Percentiles rank a stretch among this genome's conserved stretches.
phyloP scores from a whole-genome alignment of 2,797 vertebrate genomes.

The Chlorospingus flavigularis region DNA sequence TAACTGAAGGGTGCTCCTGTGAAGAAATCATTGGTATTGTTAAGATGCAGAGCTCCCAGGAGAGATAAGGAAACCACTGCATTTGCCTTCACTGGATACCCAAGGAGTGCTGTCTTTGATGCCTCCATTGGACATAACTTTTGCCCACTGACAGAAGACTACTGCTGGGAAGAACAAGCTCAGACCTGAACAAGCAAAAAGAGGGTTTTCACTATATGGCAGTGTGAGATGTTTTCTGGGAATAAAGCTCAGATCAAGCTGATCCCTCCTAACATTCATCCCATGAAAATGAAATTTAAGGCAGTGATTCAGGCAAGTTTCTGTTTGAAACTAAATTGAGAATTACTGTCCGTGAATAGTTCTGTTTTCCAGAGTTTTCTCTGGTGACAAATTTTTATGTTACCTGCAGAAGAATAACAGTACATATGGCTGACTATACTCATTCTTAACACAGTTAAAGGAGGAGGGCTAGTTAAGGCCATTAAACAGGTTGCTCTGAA shows the following conservation, averaged over 20 bases:
- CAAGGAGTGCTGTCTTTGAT: background rate
- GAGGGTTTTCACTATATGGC: background rate
- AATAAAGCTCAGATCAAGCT: background rate
- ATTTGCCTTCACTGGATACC: background rate
- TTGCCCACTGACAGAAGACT: fast-evolving
- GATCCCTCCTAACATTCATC: background rate
- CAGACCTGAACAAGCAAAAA: background rate
- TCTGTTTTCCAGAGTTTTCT: background rate
- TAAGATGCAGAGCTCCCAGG: background rate
- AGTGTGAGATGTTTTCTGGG: background rate
- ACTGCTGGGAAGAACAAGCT: background rate
- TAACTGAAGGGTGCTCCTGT: background rate
- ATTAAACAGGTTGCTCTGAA: background rate
- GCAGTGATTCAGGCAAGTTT: background rate
- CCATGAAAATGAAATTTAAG: background rate
- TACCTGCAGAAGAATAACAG: background rate
- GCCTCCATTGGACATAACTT: background rate
- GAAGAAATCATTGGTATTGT: background rate
- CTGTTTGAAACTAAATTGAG: background rate
- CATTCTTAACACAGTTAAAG: background rate
- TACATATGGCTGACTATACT: background rate
- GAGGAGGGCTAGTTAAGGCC: background rate
- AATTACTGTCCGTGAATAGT: background rate
- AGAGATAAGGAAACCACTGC: background rate
- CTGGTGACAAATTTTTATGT: background rate